Percentiles rank a stretch among this genome's conserved stretches.
Conservation (phyloP, 2,888 invertebrate species). For the Trachelus tabidus region DNA sequence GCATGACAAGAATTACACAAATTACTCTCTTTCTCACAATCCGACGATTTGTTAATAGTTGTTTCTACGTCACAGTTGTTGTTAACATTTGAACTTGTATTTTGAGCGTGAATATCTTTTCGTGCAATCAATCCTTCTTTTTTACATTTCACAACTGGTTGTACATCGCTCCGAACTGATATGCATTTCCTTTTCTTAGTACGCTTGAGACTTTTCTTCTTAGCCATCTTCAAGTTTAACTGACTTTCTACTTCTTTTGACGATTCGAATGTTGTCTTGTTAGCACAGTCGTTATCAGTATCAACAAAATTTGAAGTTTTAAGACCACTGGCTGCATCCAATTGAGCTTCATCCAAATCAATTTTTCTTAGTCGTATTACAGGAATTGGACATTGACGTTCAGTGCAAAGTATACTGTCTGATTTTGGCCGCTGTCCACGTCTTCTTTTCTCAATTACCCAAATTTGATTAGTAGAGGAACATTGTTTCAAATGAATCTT, state of each 20-base stretch:
- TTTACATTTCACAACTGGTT: background rate
- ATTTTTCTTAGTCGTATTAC: slow-evolving; percentile 27
- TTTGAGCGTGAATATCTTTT: background rate
- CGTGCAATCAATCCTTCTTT: background rate
- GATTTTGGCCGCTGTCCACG: slow-evolving; percentile 7
- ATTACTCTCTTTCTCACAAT: background rate
- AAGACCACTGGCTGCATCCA: background rate
- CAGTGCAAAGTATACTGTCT: slow-evolving; percentile 19
- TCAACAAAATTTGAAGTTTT: background rate
- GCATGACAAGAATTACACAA: background rate
- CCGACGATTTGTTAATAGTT: background rate
- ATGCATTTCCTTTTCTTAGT: background rate
- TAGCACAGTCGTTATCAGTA: background rate
- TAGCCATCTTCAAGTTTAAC: background rate
- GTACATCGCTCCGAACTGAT: background rate
- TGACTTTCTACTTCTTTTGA: background rate
- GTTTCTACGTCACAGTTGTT: background rate
- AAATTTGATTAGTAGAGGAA: slow-evolving; percentile 29
- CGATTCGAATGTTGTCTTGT: background rate
- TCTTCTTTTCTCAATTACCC: slow-evolving; percentile 34
- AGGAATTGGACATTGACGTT: slow-evolving; percentile 28
- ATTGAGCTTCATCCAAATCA: background rate
- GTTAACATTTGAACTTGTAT: background rate
- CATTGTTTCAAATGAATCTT: slow-evolving; percentile 18
- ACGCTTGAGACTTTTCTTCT: background rate